A percentile compares a stretch with the other conserved stretches of the same genome.
Evolutionary conservation across 2,113 vertebrate genomes (phyloP).

Genomic region (Promerops cafer): DNA sequence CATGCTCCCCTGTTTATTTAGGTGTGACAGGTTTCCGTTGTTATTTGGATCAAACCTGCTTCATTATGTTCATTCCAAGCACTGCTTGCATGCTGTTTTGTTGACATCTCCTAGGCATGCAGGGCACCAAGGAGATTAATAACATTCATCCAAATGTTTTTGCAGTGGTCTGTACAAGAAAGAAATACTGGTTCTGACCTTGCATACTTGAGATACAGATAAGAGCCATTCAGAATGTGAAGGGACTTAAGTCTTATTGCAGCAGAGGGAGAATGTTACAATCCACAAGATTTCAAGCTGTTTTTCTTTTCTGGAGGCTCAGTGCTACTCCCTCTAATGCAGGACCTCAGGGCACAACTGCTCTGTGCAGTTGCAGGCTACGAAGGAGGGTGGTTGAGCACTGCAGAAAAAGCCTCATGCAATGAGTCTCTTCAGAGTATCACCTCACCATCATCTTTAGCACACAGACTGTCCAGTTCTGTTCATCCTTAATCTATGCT

Average conservation of each 20-base stretch:
- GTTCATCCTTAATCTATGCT: neutral
- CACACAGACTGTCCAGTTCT: neutral
- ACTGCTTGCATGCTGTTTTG: constrained; percentile 33
- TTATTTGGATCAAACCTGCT: constrained; percentile 52
- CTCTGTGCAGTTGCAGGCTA: neutral
- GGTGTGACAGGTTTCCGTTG: constrained; percentile 63
- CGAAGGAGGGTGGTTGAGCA: neutral
- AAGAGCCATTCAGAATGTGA: neutral
- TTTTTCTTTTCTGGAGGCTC: neutral
- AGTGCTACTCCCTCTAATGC: neutral
- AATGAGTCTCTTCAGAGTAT: neutral
- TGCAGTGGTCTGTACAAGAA: neutral
- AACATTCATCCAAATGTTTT: constrained; percentile 38
- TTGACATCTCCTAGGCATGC: constrained; percentile 36
- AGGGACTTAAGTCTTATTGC: neutral
- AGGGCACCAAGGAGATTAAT: constrained; percentile 47
- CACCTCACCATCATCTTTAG: neutral
- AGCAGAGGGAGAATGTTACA: neutral
- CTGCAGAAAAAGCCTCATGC: neutral
- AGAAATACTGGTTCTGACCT: neutral
- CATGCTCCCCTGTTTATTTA: constrained; percentile 65
- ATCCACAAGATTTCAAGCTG: neutral
- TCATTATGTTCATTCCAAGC: constrained; percentile 55
- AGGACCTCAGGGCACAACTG: neutral
- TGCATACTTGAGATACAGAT: neutral